Percentiles rank a stretch among this genome's conserved stretches.
These are phyloP conservation scores for Gallinago paraguaiae DNA, from an alignment of 2,113 vertebrate genomes.

Conservation along the genomic window DNA sequence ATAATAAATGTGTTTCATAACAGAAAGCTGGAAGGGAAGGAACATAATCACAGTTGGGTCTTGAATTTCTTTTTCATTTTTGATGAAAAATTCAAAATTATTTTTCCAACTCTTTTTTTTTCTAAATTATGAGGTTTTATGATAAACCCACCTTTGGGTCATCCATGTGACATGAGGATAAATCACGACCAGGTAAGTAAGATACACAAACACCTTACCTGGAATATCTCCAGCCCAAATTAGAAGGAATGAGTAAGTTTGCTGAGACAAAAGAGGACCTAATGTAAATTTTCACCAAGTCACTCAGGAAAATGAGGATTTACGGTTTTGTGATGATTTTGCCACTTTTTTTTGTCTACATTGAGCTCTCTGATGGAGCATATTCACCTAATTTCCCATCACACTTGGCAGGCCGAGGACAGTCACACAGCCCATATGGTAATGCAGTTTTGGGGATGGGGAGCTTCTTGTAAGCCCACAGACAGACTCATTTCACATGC, in stretches of 20 bases:
- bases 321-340: background rate
- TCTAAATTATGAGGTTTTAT: background rate
- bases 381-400: background rate
- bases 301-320: background rate
- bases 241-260: background rate
- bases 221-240: background rate
- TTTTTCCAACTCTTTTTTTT: background rate
- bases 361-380: background rate
- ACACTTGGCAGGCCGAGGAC: background rate
- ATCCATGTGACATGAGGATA: background rate
- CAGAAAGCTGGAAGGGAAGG: background rate
- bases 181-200: background rate
- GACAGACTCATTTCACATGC: background rate
- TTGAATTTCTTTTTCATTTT: background rate
- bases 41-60: background rate
- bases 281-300: background rate
- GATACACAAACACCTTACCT: background rate
- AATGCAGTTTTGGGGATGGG: background rate
- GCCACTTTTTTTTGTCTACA: background rate
- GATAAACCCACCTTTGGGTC: background rate
- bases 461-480: background rate
- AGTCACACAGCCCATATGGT: background rate
- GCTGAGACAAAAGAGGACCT: background rate
- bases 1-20: slow-evolving; percentile 34
- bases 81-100: background rate